Evolutionary conservation across 1,140 invertebrate species (phyloP), one percentile per base, ranked within the genome.

Genomic region (Ips nitidus): DNA sequence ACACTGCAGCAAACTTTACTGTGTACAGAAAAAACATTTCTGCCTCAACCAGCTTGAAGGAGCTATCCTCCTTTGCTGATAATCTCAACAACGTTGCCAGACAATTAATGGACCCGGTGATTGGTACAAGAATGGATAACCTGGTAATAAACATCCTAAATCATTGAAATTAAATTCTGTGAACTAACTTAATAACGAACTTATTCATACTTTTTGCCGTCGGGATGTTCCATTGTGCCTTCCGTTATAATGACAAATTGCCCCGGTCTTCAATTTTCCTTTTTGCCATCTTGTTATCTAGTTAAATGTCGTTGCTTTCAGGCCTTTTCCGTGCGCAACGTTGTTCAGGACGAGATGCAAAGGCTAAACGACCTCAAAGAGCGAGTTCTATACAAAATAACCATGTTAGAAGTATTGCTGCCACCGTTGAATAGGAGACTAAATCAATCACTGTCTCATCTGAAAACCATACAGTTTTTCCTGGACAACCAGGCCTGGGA

Each of bases 51-150:
- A 84, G 89, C 4, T 86, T 85, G 53, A 90, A 88, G 76, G 91
- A 92, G 79, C 78, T 92, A 52, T 86, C 84, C 52, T 87, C 89
- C 1, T 84, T 93, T 59, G 86, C 89, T 8, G 88, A 91, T 76
- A 90, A 93, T 78, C 80, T 92, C 65, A 87, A 91, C 68, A 88
- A 87, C 70, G 85, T 92, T 41, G 88, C 88, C 1, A 84, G 88
- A 41, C 89, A 92, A 81, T 83, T 92, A 74, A 84, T 77, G 1
- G 90, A 92, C 75, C 80, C 87, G 41, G 85, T 85, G 50, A 89
- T 85, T 6, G 86, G 88, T 2, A 82, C 86, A 71, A 80, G 86
- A 78, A 80, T 93, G 72, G 89, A 91, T 74, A 88, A 85, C 38
- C 83, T 88, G 72, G 67, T 69, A 69, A 63, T 50, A 2, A 37